A percentile compares a stretch with the other conserved stretches of the same genome.
Conservation (phyloP, 2,113 vertebrate genomes). For the Prionailurus viverrinus region DNA sequence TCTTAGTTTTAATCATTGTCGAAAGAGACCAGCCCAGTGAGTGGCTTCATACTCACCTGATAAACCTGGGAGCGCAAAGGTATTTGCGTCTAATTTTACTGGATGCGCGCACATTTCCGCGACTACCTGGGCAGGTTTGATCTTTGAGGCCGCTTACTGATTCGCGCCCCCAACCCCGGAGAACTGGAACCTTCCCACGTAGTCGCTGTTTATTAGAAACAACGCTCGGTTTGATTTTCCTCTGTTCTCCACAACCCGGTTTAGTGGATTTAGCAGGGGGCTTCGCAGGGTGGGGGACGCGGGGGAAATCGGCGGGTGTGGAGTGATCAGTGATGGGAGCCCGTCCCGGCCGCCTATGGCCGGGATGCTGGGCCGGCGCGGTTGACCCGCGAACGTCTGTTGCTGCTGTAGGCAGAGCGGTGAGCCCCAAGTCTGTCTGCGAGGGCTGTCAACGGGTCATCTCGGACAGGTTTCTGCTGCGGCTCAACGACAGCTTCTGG, state of each 20-base stretch:
- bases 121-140: neutral
- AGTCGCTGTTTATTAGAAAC: neutral
- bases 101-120: neutral
- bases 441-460: constrained; percentile 95
- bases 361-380: no score
- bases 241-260: neutral
- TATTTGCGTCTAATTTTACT: neutral
- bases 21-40: neutral
- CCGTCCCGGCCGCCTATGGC: no score
- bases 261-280: neutral
- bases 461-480: constrained; percentile 95
- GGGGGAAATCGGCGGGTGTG: neutral
- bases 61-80: neutral
- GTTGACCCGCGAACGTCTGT: constrained; percentile 54
- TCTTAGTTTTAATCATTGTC: neutral
- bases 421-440: constrained; percentile 91
- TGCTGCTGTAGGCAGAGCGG: constrained; percentile 87
- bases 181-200: neutral
- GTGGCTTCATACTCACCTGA: neutral
- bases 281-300: neutral
- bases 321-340: neutral
- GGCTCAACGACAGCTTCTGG: constrained; percentile 96
- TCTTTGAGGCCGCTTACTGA: neutral
- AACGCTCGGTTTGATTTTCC: neutral
- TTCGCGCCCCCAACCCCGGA: no score